Percentiles rank a stretch among this genome's conserved stretches.
phyloP scores from a whole-genome alignment of 1,140 invertebrate genomes.

The Trichoplusia ni region DNA sequence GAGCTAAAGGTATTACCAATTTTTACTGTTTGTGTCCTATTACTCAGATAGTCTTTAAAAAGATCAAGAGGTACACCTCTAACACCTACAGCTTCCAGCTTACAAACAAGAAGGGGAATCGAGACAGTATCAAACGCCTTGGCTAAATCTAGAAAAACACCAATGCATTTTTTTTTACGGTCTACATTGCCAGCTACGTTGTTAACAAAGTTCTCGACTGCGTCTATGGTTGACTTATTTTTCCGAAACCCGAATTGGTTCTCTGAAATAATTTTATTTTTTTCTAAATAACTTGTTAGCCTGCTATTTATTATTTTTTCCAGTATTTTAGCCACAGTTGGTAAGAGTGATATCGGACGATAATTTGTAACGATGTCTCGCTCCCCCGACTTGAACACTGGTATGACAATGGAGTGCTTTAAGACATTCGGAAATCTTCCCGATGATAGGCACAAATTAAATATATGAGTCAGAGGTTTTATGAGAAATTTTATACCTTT shows the following conservation, averaged over 20 bases:
- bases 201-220: neutral
- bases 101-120: neutral
- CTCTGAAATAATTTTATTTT: constrained; percentile 3
- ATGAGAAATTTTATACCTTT: neutral
- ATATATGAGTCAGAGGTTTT: constrained; percentile 6
- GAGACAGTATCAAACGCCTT: neutral
- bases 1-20: neutral
- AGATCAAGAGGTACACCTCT: neutral
- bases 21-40: neutral
- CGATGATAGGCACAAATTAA: constrained; percentile 7
- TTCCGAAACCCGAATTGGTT: constrained; percentile 23
- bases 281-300: constrained; percentile 1
- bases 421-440: constrained; percentile 18
- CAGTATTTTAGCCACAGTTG: constrained; percentile 17
- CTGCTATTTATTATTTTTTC: constrained; percentile 12
- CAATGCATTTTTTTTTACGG: neutral
- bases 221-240: neutral
- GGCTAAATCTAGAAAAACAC: neutral
- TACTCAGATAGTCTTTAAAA: neutral
- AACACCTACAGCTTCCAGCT: neutral
- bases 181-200: neutral
- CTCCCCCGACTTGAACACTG: neutral
- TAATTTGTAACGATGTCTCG: constrained; percentile 8
- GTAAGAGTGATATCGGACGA: constrained; percentile 17
- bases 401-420: constrained; percentile 13